Evolutionary conservation across 2,888 invertebrate genomes (phyloP).

Genomic region (Galerucella calmariensis): DNA sequence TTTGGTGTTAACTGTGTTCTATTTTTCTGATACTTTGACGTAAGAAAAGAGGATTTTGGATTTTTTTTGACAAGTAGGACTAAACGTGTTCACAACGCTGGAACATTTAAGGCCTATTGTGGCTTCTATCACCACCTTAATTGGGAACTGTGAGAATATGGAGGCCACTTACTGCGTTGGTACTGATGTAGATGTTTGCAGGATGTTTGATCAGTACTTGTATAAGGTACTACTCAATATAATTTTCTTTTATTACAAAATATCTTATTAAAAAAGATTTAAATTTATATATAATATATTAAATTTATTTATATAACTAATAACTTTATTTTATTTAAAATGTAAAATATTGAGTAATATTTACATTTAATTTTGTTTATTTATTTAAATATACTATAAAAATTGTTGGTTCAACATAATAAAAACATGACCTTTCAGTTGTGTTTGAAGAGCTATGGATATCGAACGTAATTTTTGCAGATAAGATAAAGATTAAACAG

Average conservation of each 20-base stretch:
- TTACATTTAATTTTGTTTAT: neutral
- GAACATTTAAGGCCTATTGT: slow-evolving; percentile 67
- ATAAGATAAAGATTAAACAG: neutral
- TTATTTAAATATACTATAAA: neutral
- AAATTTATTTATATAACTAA: too few species aligned
- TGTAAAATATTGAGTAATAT: neutral
- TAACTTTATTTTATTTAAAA: neutral
- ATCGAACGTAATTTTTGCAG: neutral
- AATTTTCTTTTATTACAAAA: neutral
- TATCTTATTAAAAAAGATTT: neutral
- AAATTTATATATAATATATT: neutral
- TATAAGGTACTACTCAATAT: slow-evolving; percentile 68
- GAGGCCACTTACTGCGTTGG: slow-evolving; percentile 74
- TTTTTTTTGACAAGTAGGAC: slow-evolving; percentile 56
- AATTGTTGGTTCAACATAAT: neutral
- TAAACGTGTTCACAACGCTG: slow-evolving; percentile 62
- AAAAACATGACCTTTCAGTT: neutral
- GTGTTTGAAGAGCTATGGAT: neutral
- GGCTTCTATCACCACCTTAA: slow-evolving; percentile 67
- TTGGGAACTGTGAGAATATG: slow-evolving; percentile 69
- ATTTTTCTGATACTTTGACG: slow-evolving; percentile 6
- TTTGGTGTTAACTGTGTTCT: slow-evolving; percentile 33
- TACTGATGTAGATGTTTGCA: slow-evolving; percentile 70
- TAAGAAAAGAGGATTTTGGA: slow-evolving; percentile 38
- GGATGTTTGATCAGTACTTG: slow-evolving; percentile 75